Percentiles rank a stretch among this genome's conserved stretches.
Conservation (phyloP, 2,888 invertebrate genomes). For the Ophion costatus region DNA sequence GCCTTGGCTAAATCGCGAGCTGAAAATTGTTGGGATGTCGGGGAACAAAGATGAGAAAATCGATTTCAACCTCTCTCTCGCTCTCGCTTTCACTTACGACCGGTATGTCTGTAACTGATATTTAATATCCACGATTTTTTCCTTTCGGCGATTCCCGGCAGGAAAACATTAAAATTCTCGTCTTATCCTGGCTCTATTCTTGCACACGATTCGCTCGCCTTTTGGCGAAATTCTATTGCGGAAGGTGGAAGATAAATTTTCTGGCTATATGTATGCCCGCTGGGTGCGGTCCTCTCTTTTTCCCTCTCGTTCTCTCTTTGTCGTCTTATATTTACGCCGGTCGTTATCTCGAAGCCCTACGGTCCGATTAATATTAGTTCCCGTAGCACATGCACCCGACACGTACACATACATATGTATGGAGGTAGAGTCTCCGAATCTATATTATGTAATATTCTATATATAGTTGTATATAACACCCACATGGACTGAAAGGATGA, state of each 20-base stretch:
- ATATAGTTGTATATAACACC: not conserved
- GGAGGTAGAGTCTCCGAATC: not conserved
- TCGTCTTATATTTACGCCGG: constrained; percentile 53
- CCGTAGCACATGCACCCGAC: not conserved
- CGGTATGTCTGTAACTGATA: constrained; percentile 36
- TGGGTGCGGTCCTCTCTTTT: not conserved
- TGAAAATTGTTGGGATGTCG: constrained; percentile 44
- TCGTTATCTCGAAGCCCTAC: constrained; percentile 52
- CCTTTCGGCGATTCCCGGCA: constrained; percentile 31
- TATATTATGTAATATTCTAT: constrained; percentile 11
- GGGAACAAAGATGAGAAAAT: constrained; percentile 17
- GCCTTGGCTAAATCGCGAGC: constrained; percentile 30
- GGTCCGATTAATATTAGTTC: constrained; percentile 60
- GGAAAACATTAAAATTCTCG: constrained; percentile 56
- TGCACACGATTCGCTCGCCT: constrained; percentile 31
- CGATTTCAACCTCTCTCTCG: not conserved
- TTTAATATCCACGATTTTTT: constrained; percentile 59
- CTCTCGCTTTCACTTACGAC: not conserved
- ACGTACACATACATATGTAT: constrained; percentile 18
- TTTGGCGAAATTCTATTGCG: constrained; percentile 42
- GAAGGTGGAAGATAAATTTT: constrained; percentile 59
- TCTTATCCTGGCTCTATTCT: constrained; percentile 29
- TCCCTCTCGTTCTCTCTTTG: constrained; percentile 16
- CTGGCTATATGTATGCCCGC: constrained; percentile 2
- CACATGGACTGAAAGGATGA: constrained; percentile 31